Conservation (phyloP, 1,140 invertebrate species). For the Caligus rogercresseyi region DNA sequence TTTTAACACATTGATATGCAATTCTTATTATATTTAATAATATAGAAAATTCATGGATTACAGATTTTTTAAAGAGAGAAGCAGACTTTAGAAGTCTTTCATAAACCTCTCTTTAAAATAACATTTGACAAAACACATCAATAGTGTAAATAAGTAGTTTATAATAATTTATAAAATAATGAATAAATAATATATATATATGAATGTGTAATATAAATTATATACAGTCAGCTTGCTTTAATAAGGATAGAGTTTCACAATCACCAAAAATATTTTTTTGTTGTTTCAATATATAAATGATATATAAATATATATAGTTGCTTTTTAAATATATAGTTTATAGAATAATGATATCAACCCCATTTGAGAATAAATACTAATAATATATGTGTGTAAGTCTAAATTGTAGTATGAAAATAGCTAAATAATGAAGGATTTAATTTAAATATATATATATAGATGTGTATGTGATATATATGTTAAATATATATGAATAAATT, state of each 20-base stretch:
- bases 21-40: too few relatives aligned
- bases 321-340: too few relatives aligned
- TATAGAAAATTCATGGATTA: neutral
- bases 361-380: neutral
- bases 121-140: neutral
- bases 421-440: too few relatives aligned
- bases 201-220: neutral
- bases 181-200: neutral
- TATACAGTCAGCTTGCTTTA: neutral
- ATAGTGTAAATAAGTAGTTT: neutral
- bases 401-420: too few relatives aligned
- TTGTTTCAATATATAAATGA: neutral
- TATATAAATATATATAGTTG: too few relatives aligned
- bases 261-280: neutral
- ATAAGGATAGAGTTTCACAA: neutral
- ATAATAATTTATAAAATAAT: neutral
- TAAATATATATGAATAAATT: neutral
- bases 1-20: too few relatives aligned
- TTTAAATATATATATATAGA: neutral
- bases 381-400: too few relatives aligned
- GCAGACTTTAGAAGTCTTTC: neutral
- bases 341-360: too few relatives aligned
- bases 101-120: conserved; percentile 1
- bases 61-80: neutral
- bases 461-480: neutral